Evolutionary conservation across 2,888 invertebrate genomes (phyloP).

Genomic region (Heteromyza rotundicornis): DNA sequence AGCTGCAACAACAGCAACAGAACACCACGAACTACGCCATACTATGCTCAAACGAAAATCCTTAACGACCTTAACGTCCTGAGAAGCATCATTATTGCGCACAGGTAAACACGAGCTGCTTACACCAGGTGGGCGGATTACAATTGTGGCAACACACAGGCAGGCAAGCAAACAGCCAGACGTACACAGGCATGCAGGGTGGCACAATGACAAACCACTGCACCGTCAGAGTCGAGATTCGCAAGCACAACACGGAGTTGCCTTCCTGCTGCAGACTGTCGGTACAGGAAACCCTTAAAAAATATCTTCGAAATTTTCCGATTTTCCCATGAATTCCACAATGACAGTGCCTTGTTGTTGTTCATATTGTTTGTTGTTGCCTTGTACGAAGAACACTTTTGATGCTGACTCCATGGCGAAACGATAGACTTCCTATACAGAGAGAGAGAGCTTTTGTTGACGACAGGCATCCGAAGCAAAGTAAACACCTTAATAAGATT

Average conservation of each 20-base stretch:
- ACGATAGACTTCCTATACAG: too few relatives aligned
- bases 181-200: too few relatives aligned
- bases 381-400: too few relatives aligned
- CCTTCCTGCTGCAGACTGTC: too few relatives aligned
- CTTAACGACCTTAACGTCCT: constrained; percentile 21
- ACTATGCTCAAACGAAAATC: constrained; percentile 17
- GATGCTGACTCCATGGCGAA: too few relatives aligned
- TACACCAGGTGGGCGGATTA: background rate
- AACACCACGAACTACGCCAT: background rate
- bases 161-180: background rate
- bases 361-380: too few relatives aligned
- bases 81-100: constrained; percentile 25
- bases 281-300: background rate
- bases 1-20: background rate
- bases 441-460: background rate
- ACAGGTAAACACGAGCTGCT: constrained; percentile 17
- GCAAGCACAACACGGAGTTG: background rate
- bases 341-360: too few relatives aligned
- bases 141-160: background rate
- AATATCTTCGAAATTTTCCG: too few relatives aligned
- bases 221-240: background rate
- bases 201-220: background rate
- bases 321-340: too few relatives aligned
- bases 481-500: constrained; percentile 28
- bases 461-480: background rate